Percentiles rank a stretch among this genome's conserved stretches.
phyloP scores from a whole-genome alignment of 1,140 invertebrate genomes.

The Meloidogyne exigua region DNA sequence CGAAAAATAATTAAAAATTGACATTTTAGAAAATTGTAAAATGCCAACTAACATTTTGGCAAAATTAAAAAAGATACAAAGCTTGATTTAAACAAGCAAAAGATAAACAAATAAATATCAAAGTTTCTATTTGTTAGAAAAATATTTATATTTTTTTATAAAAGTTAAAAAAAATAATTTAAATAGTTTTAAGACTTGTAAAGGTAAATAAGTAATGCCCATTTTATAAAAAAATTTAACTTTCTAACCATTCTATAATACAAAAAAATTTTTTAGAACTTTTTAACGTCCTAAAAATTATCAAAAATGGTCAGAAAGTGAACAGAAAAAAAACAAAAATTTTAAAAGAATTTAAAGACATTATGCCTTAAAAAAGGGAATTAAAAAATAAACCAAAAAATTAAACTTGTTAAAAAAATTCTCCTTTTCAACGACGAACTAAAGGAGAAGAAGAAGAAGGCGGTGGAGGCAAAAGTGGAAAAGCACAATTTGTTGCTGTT shows the following conservation, averaged over 20 bases:
- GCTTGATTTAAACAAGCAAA: not conserved
- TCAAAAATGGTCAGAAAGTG: not conserved
- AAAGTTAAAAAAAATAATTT: no score
- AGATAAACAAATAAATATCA: not conserved
- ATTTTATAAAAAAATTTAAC: no score
- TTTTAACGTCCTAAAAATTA: not conserved
- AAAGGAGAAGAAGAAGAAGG: conserved; percentile 31
- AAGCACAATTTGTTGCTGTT: conserved; percentile 16
- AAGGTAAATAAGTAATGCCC: no score
- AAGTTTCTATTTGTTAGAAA: no score
- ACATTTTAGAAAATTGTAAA: no score
- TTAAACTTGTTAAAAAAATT: not conserved
- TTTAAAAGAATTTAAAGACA: not conserved
- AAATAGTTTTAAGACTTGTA: no score
- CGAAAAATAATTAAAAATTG: no score
- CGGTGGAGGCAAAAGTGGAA: conserved; percentile 60
- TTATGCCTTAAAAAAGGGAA: not conserved
- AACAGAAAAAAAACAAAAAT: not conserved
- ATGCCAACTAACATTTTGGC: no score
- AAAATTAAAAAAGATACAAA: not conserved
- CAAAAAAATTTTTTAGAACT: no score
- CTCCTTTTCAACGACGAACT: not conserved
- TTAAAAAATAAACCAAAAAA: not conserved
- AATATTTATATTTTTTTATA: no score
- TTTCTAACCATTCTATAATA: no score